These are phyloP conservation scores for Dromas ardeola DNA, from an alignment of 2,113 vertebrate genomes.

Conservation along the genomic window DNA sequence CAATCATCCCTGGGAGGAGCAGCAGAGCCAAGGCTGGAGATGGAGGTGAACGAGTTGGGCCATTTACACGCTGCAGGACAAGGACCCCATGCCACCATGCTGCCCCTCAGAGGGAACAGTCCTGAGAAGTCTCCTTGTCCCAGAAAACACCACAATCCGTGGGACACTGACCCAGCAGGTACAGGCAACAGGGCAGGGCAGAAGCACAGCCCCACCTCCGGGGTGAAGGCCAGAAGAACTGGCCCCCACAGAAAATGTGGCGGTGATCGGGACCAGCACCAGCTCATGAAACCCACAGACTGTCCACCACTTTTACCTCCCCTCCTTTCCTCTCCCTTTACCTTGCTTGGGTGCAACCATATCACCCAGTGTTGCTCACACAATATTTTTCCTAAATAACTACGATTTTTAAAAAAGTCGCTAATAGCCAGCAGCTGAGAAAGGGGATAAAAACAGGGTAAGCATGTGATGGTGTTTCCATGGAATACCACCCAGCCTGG, in stretches of 20 bases:
- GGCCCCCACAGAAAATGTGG: not conserved
- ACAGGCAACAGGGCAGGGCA: not conserved
- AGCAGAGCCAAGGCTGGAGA: not conserved
- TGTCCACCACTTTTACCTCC: not conserved
- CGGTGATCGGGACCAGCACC: not conserved
- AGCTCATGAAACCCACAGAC: not conserved
- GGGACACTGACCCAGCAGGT: not conserved
- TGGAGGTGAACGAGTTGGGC: not conserved
- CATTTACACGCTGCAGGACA: accelerated
- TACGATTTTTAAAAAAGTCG: not conserved
- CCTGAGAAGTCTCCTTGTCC: not conserved
- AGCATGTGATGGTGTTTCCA: not conserved
- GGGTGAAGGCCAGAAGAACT: not conserved
- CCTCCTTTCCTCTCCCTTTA: not conserved
- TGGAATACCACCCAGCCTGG: not conserved
- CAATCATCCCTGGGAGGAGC: not conserved
- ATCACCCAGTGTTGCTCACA: not conserved
- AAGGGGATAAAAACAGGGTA: not conserved
- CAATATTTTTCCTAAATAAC: not conserved
- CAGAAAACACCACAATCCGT: not conserved
- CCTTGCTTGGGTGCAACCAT: not conserved
- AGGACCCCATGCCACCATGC: accelerated
- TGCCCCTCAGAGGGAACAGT: not conserved
- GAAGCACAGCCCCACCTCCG: not conserved
- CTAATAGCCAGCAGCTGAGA: not conserved